phyloP scores from a whole-genome alignment of 2,113 vertebrate species.

The Macrotus californicus region DNA sequence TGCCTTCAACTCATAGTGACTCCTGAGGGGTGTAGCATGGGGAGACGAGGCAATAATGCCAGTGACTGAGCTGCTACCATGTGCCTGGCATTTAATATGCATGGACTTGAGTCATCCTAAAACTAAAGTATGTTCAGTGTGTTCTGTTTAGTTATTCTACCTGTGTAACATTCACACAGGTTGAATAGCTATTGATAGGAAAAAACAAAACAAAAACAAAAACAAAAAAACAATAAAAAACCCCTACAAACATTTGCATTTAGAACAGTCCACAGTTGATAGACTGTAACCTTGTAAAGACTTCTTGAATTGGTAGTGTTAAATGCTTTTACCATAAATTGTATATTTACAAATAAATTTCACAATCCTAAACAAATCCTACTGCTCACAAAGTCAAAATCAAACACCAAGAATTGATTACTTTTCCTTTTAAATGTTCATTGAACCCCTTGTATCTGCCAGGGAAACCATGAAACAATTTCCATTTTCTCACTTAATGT shows the following conservation, averaged over 20 bases:
- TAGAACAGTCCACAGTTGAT: background rate
- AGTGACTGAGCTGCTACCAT: background rate
- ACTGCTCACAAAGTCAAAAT: background rate
- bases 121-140: background rate
- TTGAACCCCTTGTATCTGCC: background rate
- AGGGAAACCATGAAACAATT: background rate
- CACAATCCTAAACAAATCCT: background rate
- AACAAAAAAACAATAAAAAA: too few species aligned
- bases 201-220: background rate
- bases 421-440: background rate
- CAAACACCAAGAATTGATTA: background rate
- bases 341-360: background rate
- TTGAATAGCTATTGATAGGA: background rate
- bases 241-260: background rate
- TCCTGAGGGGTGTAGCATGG: background rate
- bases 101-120: background rate
- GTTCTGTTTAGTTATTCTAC: background rate
- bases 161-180: background rate
- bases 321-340: background rate
- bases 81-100: background rate
- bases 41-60: background rate
- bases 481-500: background rate
- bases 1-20: background rate
- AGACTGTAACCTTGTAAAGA: background rate
- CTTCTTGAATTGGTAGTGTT: background rate